phyloP scores from a whole-genome alignment of 2,888 invertebrate genomes.

The Nowickia ferox region DNA sequence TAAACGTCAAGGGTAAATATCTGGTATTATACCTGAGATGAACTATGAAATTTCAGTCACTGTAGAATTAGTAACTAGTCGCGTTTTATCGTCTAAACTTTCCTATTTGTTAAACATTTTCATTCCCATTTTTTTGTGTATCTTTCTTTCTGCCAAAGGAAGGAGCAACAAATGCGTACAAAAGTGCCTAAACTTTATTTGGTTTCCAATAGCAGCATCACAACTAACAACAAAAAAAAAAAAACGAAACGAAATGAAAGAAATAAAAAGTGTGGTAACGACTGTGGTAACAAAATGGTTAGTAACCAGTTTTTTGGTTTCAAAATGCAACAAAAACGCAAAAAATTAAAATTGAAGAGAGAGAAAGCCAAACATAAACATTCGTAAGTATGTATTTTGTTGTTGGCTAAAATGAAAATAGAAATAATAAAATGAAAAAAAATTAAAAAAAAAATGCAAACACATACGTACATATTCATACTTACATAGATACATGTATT shows the following conservation, averaged over 20 bases:
- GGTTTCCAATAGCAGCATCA: conserved; percentile 34
- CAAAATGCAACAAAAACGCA: conserved; percentile 31
- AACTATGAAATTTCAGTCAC: too few species aligned
- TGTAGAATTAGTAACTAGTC: not conserved
- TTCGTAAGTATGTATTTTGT: conserved; percentile 57
- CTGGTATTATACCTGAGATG: too few species aligned
- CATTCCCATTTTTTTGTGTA: not conserved
- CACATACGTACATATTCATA: conserved; percentile 2
- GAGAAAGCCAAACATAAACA: conserved; percentile 61
- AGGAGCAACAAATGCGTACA: conserved; percentile 59
- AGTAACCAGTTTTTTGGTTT: conserved; percentile 64
- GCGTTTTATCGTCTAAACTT: not conserved
- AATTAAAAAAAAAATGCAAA: conserved; percentile 1
- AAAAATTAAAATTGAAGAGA: conserved; percentile 33
- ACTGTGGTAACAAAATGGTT: conserved; percentile 69
- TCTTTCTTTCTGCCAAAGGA: conserved; percentile 9
- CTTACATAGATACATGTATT: not conserved
- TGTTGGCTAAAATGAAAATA: conserved; percentile 51
- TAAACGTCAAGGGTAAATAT: too few species aligned
- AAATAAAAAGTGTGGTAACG: conserved; percentile 66
- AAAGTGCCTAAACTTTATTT: conserved; percentile 56
- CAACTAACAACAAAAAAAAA: conserved; percentile 46
- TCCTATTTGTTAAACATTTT: not conserved
- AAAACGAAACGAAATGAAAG: conserved; percentile 26
- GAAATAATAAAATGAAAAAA: conserved; percentile 8